Conservation (phyloP, 2,797 vertebrate genomes). For the Spinibarbus caldwelli region DNA sequence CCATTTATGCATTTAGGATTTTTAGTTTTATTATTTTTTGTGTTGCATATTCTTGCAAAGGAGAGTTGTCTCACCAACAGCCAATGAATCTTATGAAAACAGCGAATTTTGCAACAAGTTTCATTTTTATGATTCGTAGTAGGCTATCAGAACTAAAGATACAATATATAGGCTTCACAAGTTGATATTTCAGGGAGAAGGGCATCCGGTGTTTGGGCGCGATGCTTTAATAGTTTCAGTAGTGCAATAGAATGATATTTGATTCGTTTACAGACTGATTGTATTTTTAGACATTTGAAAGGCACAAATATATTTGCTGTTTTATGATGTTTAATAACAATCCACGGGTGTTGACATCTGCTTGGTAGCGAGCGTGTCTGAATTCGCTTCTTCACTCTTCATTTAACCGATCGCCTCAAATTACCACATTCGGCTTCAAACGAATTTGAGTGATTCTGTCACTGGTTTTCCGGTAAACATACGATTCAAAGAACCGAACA, state of each 20-base stretch:
- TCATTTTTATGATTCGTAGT: not conserved
- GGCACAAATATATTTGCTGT: not conserved
- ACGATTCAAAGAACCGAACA: not conserved
- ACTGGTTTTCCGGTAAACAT: not conserved
- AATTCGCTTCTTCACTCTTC: slow-evolving; percentile 36
- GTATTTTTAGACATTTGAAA: not conserved
- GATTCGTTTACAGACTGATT: not conserved
- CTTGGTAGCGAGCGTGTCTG: not conserved
- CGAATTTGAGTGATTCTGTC: slow-evolving; percentile 22
- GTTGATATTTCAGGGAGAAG: not conserved
- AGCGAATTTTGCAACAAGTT: not conserved
- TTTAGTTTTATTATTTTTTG: not conserved
- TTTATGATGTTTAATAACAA: slow-evolving; percentile 5
- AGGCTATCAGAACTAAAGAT: not conserved
- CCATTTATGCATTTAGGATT: not conserved
- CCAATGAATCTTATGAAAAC: not conserved
- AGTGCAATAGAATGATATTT: not conserved
- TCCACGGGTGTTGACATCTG: not conserved
- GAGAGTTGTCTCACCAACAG: not conserved
- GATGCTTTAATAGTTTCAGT: not conserved
- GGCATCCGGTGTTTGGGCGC: not conserved
- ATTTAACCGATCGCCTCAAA: slow-evolving; percentile 52
- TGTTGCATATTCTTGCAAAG: not conserved
- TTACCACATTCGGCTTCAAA: slow-evolving; percentile 35
- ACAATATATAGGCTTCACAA: not conserved